Evolutionary conservation across 2,797 vertebrate species (phyloP).

Genomic region (Platalea minor): DNA sequence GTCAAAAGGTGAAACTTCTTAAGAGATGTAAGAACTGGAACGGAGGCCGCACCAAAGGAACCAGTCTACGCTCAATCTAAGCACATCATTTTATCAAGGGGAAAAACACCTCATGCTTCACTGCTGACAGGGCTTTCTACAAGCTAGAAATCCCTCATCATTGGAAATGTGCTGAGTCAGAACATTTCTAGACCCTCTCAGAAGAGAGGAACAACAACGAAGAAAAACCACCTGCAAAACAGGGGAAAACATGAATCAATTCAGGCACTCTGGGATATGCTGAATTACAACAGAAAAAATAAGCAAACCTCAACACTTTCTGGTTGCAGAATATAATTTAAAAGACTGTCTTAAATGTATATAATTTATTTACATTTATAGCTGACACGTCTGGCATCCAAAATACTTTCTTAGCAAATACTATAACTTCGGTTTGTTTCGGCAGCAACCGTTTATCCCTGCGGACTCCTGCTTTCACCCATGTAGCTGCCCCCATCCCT

Average conservation of each 20-base stretch:
- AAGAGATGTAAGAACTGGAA: neutral
- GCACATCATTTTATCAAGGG: neutral
- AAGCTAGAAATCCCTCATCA: neutral
- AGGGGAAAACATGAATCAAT: neutral
- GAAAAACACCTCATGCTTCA: neutral
- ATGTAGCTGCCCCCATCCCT: fast-evolving
- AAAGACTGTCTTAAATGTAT: neutral
- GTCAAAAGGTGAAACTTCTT: neutral
- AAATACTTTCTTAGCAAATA: neutral
- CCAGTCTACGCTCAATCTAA: neutral
- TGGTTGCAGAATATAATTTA: fast-evolving
- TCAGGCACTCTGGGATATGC: neutral
- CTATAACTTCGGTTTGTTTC: fast-evolving
- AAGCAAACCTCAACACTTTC: neutral
- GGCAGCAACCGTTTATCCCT: neutral
- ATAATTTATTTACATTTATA: too few species aligned
- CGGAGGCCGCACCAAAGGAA: neutral
- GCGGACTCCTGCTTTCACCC: neutral
- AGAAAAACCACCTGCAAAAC: neutral
- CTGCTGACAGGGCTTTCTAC: neutral
- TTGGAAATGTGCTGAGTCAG: neutral
- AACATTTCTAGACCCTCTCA: neutral
- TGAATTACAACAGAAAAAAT: neutral
- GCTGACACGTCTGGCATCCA: neutral
- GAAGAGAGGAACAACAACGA: neutral